A percentile compares a stretch with the other conserved stretches of the same genome.
Conservation (phyloP, 1,140 invertebrate genomes). For the Scylla paramamosain region DNA sequence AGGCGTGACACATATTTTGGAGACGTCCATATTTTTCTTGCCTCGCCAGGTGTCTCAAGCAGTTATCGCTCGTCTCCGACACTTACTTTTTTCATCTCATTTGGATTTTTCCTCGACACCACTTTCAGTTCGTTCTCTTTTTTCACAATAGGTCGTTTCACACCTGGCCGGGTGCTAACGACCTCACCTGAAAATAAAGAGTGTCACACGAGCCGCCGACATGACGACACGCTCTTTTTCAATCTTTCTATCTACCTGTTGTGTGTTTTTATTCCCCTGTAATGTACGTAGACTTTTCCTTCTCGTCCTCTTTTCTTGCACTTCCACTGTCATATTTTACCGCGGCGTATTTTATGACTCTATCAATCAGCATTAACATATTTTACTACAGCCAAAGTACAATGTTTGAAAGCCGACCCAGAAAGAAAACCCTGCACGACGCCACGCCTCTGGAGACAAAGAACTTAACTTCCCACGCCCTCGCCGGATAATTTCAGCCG, state of each 20-base stretch:
- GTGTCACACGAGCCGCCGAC: not conserved
- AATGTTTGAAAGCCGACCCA: not conserved
- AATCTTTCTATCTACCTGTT: too few species aligned
- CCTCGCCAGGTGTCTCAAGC: too few species aligned
- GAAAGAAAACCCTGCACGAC: not conserved
- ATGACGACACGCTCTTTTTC: not conserved
- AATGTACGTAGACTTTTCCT: not conserved
- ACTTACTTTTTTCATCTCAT: too few species aligned
- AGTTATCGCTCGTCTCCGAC: too few species aligned
- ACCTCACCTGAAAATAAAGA: not conserved
- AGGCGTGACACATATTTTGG: too few species aligned
- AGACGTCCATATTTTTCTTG: too few species aligned
- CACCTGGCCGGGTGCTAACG: not conserved
- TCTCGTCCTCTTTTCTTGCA: not conserved
- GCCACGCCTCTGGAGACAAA: not conserved
- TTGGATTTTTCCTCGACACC: not conserved
- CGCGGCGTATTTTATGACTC: too few species aligned
- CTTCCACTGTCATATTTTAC: too few species aligned
- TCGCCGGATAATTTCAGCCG: not conserved
- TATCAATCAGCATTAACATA: not conserved
- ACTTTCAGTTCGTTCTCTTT: not conserved
- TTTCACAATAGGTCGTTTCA: not conserved
- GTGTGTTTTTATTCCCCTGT: not conserved
- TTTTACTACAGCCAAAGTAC: not conserved
- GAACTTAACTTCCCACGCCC: not conserved